phyloP scores from a whole-genome alignment of 2,113 vertebrate genomes.

The Poicephalus meyeri region DNA sequence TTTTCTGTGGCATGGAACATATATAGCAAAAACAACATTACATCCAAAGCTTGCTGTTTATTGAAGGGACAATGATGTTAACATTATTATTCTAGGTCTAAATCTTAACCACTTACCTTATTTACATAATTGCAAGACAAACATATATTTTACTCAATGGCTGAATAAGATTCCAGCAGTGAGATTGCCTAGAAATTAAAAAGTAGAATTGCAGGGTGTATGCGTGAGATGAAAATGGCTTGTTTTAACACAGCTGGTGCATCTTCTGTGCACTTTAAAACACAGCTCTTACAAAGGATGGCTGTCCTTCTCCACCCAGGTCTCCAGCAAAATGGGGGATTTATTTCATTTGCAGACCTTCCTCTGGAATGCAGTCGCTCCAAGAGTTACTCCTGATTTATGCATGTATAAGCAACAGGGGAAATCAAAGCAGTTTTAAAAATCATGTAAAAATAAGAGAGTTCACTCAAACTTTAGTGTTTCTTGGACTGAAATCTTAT shows the following conservation, averaged over 20 bases:
- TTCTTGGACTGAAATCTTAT: neutral
- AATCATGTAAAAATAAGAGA: neutral
- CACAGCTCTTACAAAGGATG: neutral
- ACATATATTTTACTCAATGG: slow-evolving; percentile 57
- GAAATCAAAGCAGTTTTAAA: neutral
- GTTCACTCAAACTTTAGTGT: neutral
- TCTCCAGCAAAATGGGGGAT: neutral
- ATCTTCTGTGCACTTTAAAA: slow-evolving; percentile 12
- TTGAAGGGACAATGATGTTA: slow-evolving; percentile 29
- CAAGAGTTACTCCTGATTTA: neutral
- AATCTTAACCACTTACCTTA: slow-evolving; percentile 64
- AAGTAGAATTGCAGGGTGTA: slow-evolving; percentile 47
- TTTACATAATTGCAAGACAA: slow-evolving; percentile 63
- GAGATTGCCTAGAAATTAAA: slow-evolving; percentile 55
- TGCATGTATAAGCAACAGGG: neutral
- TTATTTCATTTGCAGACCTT: neutral
- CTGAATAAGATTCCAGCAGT: slow-evolving; percentile 58
- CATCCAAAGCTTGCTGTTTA: slow-evolving; percentile 22
- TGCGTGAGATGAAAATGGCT: slow-evolving; percentile 1
- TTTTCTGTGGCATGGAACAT: neutral
- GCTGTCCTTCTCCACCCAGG: neutral
- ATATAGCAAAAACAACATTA: neutral
- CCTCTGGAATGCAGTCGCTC: neutral
- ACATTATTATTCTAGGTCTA: slow-evolving; percentile 53
- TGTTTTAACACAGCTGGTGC: slow-evolving; percentile 46